Evolutionary conservation across 2,888 invertebrate genomes (phyloP), one percentile per base, ranked within the genome.

Genomic region (Lasioglossum morio): DNA sequence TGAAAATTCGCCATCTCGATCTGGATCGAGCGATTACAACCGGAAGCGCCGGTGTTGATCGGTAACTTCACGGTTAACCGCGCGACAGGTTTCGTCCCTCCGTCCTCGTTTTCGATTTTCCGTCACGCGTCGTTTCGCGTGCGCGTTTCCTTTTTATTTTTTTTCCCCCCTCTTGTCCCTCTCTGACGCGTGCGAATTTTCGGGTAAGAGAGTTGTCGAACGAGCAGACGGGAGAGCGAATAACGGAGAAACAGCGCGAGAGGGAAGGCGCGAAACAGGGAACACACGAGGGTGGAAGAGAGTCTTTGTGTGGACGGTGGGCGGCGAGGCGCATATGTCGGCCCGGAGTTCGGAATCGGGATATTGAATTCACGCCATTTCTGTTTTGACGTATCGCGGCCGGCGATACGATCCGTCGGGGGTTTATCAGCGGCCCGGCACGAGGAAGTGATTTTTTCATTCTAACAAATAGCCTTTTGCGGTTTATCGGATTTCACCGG

Each of bases 361-460:
- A 94, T 95, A 95, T 95, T 94, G 95, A 94, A 95, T 95, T 95
- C 94, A 94, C 94, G 94, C 94, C 94, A 92, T 94, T 95, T 94
- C 94, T 92, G 93, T 94, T 94, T 94, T 94, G 94, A 94, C 93
- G 92, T 92, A 93, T 92, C 91, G 91, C 88, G 86, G 89, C 88
- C 91, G 87, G 90, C 85, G 93, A 93, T 94, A 92, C 91, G 92
- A 93, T 92, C 91, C 91, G 89, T 84, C 89, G 87, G 90, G 77
- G 87, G 90, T 91, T 90, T 91, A 91, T 91, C 91, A 90, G 89
- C 87, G 89, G 82, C 85, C 91, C 78, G 85, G 87, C 87, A 85
- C 86, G 91, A 92, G 94, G 94, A 94, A 94, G 91, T 91, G 90
- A 94, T 94, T 94, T 94, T 91, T 94, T 95, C 94, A 92, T 91